Percentiles rank a stretch among this genome's conserved stretches.
Evolutionary conservation across 2,113 vertebrate genomes (phyloP).

Genomic region (Ornithorhynchus anatinus): DNA sequence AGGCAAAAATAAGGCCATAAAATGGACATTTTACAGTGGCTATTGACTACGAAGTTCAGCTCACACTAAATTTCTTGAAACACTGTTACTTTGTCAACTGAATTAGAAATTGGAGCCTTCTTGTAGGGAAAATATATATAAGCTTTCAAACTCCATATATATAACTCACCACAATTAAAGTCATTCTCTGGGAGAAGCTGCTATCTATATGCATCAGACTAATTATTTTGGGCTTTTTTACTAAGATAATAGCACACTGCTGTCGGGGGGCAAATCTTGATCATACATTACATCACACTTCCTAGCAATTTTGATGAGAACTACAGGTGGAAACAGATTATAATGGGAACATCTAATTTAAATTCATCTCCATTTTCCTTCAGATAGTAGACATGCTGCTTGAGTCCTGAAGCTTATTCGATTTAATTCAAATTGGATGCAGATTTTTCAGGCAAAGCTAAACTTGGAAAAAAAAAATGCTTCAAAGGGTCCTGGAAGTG

Average conservation of each 20-base stretch:
- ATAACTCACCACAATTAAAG: conserved; percentile 67
- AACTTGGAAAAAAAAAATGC: conserved; percentile 42
- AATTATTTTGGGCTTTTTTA: conserved; percentile 64
- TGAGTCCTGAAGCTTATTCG: conserved; percentile 69
- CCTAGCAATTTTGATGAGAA: conserved; percentile 71
- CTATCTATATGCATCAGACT: conserved; percentile 43
- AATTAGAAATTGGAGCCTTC: conserved; percentile 58
- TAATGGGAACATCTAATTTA: conserved; percentile 71
- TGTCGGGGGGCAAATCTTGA: conserved; percentile 66
- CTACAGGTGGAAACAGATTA: conserved; percentile 74
- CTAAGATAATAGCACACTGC: conserved; percentile 62
- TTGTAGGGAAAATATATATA: conserved; percentile 48
- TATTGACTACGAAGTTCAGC: conserved; percentile 38
- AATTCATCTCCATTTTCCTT: conserved; percentile 76
- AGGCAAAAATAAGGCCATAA: conserved; percentile 44
- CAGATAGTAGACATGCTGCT: conserved; percentile 70
- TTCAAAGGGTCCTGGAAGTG: conserved; percentile 42
- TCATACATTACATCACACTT: conserved; percentile 59
- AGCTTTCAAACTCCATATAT: conserved; percentile 49
- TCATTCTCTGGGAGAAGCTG: conserved; percentile 36
- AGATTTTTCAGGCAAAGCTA: conserved; percentile 68
- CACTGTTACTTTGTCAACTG: conserved; percentile 51
- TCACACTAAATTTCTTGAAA: conserved; percentile 52
- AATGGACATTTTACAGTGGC: conserved; percentile 49
- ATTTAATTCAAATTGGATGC: conserved; percentile 73